Evolutionary conservation across 1,140 invertebrate genomes (phyloP), one percentile per base, ranked within the genome.

Genomic region (Cotesia vestalis): DNA sequence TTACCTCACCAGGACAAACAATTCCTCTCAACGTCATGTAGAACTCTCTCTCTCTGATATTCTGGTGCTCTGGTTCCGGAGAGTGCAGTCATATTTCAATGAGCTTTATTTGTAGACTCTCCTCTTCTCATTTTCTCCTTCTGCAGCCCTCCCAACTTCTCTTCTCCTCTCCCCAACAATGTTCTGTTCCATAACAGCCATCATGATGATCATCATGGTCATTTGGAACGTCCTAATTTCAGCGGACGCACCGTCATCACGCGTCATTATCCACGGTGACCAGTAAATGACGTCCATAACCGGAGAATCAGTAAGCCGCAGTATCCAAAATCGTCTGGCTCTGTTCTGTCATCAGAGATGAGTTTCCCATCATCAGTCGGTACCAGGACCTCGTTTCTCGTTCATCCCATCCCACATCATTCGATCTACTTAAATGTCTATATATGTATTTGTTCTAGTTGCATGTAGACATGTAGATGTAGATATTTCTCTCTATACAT

Each of bases 241-340:
- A 12, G 68, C 67, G 64, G 67, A 70, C 61, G 68, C 81, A 81
- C 78, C 81, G 80, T 79, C 80, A 80, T 79, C 84, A 84, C 82
- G 81, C 83, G 83, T 84, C 79, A 85, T 86, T 84, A 84, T 86
- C 82, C 79, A 80, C 79, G 82, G 81, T 78, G 12, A 46, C 20
- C 80, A 78, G 77, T 74, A n/a, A 75, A 75, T 79, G 79, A 79
- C 80, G 40, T 76, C 74, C 76, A 74, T 77, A 74, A 78, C 76
- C 79, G 77, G 78, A 77, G 78, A 80, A 84, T 84, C 79, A 80
- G 72, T 79, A 77, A 78, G 81, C 81, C 82, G 80, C 79, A 81
- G 78, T 66, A 12, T 36, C 14, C 34, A 36, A 12, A 17, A 6
- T 40, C 20, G 1, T 20, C 12, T 12, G 2, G 27, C 14, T 59